phyloP scores from a whole-genome alignment of 2,113 vertebrate species.

The Podarcis raffonei region DNA sequence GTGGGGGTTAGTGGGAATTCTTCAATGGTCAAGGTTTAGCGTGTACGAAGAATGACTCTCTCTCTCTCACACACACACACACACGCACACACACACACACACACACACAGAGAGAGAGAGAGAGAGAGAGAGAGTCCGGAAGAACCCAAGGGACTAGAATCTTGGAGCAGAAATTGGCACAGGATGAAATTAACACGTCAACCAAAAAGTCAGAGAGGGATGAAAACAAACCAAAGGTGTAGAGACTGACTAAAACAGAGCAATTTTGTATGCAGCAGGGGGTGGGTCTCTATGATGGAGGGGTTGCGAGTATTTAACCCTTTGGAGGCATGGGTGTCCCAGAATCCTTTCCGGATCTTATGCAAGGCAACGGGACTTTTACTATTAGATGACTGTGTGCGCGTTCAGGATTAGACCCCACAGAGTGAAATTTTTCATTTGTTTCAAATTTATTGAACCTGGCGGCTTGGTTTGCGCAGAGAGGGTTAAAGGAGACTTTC shows the following conservation, averaged over 20 bases:
- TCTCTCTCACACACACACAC: not conserved
- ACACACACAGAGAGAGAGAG: too few relatives aligned
- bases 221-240: not conserved
- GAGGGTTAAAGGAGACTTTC: not conserved
- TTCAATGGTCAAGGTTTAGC: not conserved
- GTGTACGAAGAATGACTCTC: not conserved
- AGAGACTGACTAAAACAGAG: not conserved
- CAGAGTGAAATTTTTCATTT: not conserved
- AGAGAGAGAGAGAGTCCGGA: not conserved
- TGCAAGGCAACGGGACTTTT: not conserved
- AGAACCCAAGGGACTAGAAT: not conserved
- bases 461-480: not conserved
- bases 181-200: not conserved
- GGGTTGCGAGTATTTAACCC: not conserved
- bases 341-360: not conserved
- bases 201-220: not conserved
- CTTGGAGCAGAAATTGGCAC: not conserved
- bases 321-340: not conserved
- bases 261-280: not conserved
- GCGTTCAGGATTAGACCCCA: not conserved
- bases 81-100: too few relatives aligned
- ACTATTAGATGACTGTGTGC: not conserved
- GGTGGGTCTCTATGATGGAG: not conserved
- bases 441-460: not conserved
- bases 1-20: not conserved